Conservation (phyloP, 2,797 vertebrate species). For the Molossus alvarezi region DNA sequence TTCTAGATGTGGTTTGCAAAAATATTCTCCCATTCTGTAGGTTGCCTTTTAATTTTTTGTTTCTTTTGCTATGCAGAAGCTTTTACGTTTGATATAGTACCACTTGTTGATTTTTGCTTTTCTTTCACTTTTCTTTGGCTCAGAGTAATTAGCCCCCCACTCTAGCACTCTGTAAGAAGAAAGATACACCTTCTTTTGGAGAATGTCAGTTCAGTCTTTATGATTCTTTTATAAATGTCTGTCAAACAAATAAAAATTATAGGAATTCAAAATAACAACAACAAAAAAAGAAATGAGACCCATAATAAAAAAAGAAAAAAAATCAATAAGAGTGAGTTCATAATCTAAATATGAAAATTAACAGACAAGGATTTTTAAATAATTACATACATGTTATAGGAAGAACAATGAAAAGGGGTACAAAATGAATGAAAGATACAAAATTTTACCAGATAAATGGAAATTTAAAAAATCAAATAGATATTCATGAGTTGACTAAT, state of each 20-base stretch:
- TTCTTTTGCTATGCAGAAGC: background rate
- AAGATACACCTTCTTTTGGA: background rate
- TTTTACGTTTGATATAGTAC: background rate
- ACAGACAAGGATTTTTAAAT: background rate
- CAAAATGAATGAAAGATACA: background rate
- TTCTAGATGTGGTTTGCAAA: background rate
- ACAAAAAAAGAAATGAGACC: background rate
- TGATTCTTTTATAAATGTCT: background rate
- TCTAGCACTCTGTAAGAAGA: background rate
- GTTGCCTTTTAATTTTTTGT: background rate
- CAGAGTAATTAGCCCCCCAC: background rate
- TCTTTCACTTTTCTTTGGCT: background rate
- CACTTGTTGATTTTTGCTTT: background rate
- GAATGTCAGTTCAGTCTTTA: constrained; percentile 1
- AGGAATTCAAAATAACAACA: background rate
- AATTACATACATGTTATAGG: background rate
- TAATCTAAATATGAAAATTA: constrained; percentile 2
- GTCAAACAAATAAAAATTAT: background rate
- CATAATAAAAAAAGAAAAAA: background rate
- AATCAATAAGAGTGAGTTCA: background rate
- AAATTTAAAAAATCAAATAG: background rate
- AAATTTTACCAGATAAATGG: background rate
- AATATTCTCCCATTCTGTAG: background rate
- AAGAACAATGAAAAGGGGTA: constrained; percentile 15
- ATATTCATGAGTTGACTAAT: background rate